Evolutionary conservation across 1,140 invertebrate genomes (phyloP), one percentile per base, ranked within the genome.

Genomic region (Holcopasites calliopsidis): DNA sequence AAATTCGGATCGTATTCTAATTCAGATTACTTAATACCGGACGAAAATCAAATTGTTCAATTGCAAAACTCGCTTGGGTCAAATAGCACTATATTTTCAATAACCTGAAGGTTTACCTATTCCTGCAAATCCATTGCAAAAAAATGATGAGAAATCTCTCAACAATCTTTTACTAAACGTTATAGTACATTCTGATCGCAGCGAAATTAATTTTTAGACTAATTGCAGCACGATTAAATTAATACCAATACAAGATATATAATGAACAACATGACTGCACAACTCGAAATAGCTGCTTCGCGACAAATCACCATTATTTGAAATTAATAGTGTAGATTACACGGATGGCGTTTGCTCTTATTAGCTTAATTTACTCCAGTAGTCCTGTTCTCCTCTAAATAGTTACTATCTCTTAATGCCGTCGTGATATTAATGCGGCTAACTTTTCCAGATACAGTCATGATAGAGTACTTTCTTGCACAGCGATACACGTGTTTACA

Each of bases 401-500:
- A 72, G 44, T 21, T 10, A 31, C 49, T 72, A 72, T 72, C 70
- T 40, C 35, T 23, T 72, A 72, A 72, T 42, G 58, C 26, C 6
- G n/a, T 26, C 35, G 26, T 7, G n/a, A 71, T 72, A 62, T 64
- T 50, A 72, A 64, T 72, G 47, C n/a, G 33, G 50, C 57, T 62
- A 52, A 72, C 26, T 73, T 64, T 23, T 31, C 58, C 71, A 55
- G 61, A 65, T 54, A 64, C 61, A 65, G 60, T 42, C 61, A 44
- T 65, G 71, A 54, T 49, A 26, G 49, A 55, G 49, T 73, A 73
- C 28, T 52, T 73, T 73, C 49, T 26, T 65, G 38, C 49, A 26
- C 16, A 44, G 55, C 21, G 49, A 73, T 73, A 65, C 71, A 73
- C 49, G 49, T 60, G 71, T 73, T 73, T 73, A 55, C 61, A 73